phyloP scores from a whole-genome alignment of 2,888 invertebrate genomes.

The Dromius quadrimaculatus region DNA sequence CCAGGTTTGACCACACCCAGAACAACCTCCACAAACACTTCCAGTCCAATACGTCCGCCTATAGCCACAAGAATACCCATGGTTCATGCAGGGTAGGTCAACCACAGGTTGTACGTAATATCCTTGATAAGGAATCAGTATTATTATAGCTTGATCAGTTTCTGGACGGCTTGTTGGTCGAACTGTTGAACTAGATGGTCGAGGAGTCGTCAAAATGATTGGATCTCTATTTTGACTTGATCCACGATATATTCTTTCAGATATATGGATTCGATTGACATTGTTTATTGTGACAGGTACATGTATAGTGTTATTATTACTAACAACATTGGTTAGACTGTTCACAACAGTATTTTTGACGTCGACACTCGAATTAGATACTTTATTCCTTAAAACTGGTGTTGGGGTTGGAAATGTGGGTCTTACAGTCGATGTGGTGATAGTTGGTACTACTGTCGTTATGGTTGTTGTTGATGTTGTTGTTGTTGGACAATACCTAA shows the following conservation, averaged over 20 bases:
- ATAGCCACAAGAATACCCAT: neutral
- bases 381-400: neutral
- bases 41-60: constrained; percentile 22
- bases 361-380: neutral
- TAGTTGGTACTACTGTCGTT: constrained; percentile 6
- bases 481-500: neutral
- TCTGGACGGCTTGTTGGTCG: neutral
- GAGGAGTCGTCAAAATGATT: constrained; percentile 36
- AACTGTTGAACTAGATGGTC: neutral
- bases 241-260: neutral
- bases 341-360: neutral
- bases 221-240: constrained; percentile 4
- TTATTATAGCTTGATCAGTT: constrained; percentile 6
- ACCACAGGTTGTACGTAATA: constrained; percentile 10
- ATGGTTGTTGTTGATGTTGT: neutral
- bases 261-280: constrained; percentile 11
- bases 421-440: neutral
- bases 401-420: neutral
- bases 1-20: neutral
- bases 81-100: neutral
- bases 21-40: constrained; percentile 10
- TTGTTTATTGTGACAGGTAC: constrained; percentile 52
- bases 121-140: constrained; percentile 2
- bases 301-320: constrained; percentile 50
- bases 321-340: constrained; percentile 51